Percentiles rank a stretch among this genome's conserved stretches.
Conservation (phyloP, 2,113 vertebrate genomes). For the Neolamprologus kungweensis region DNA sequence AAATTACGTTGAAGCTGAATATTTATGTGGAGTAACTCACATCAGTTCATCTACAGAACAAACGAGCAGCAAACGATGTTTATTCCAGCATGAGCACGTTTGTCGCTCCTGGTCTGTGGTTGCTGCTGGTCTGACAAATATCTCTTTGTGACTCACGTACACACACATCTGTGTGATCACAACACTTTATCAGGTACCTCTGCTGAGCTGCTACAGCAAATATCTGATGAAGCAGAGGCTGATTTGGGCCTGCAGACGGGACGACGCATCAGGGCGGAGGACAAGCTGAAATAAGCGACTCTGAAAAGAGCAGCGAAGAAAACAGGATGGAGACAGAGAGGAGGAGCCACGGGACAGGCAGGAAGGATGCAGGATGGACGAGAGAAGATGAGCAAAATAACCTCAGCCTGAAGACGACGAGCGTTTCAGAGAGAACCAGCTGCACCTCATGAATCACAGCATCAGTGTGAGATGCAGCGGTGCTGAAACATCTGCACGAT, state of each 20-base stretch:
- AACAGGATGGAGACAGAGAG: not conserved
- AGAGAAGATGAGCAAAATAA: not conserved
- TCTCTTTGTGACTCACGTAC: not conserved
- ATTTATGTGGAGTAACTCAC: fast-evolving
- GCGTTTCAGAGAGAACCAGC: not conserved
- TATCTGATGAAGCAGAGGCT: not conserved
- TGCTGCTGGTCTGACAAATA: not conserved
- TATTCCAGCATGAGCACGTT: not conserved
- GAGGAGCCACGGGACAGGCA: not conserved
- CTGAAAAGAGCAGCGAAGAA: not conserved
- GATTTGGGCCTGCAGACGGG: not conserved
- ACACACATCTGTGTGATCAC: not conserved
- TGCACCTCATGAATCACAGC: not conserved
- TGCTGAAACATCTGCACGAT: not conserved
- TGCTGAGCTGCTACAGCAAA: not conserved
- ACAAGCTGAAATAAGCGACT: not conserved
- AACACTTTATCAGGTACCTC: not conserved
- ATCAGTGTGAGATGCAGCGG: not conserved
- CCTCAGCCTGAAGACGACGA: not conserved
- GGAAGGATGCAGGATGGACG: not conserved
- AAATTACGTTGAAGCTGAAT: not conserved
- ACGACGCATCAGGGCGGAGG: not conserved
- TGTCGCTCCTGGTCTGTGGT: not conserved
- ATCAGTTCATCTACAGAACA: not conserved
- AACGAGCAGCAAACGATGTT: not conserved